phyloP scores from a whole-genome alignment of 2,888 invertebrate genomes.

The Heliconius hortense region DNA sequence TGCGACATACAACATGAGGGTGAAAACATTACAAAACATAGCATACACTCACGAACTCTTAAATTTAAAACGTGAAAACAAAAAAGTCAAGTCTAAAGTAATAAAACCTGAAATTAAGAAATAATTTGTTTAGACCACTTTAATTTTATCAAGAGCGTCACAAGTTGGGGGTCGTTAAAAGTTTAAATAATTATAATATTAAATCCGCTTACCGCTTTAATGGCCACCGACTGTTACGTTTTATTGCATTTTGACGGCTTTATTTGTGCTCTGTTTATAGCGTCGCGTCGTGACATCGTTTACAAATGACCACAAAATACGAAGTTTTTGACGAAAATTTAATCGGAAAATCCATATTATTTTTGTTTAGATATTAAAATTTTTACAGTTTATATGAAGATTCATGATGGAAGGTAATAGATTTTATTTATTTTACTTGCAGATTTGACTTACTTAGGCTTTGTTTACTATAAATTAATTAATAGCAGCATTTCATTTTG shows the following conservation, averaged over 20 bases:
- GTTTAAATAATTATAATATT: conserved; percentile 37
- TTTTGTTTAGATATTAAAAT: not conserved
- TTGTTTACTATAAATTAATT: not conserved
- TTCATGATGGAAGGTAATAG: not conserved
- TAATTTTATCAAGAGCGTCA: conserved; percentile 27
- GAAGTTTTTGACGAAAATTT: conserved; percentile 1
- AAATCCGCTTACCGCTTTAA: conserved; percentile 38
- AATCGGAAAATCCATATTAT: not conserved
- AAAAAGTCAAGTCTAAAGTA: not conserved
- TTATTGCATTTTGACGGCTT: conserved; percentile 42
- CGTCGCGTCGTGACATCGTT: conserved; percentile 37
- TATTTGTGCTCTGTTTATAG: conserved; percentile 47
- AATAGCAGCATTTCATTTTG: too few species aligned
- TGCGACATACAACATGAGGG: too few species aligned
- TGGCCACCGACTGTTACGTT: conserved; percentile 37
- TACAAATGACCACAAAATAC: conserved; percentile 29
- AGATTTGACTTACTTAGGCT: not conserved
- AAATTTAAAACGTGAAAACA: not conserved
- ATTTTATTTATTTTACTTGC: not conserved
- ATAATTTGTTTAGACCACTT: conserved; percentile 24
- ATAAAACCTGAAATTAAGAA: conserved; percentile 9
- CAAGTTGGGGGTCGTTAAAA: conserved; percentile 22
- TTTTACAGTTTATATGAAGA: not conserved
- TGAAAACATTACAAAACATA: not conserved
- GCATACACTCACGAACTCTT: not conserved